Conservation (phyloP, 2,113 vertebrate species). For the Dendropsophus ebraccatus region DNA sequence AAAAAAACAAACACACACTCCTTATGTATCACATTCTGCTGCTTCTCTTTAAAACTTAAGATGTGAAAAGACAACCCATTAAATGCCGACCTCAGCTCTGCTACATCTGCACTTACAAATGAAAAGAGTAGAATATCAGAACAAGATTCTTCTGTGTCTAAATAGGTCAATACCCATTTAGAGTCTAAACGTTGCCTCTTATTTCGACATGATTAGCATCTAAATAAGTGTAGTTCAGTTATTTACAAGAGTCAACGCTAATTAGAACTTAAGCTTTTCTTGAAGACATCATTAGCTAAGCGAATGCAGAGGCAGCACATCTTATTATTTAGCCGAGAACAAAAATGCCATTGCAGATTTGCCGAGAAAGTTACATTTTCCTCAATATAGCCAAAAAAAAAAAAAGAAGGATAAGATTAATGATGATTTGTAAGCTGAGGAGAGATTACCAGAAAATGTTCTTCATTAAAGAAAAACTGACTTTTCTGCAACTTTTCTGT, state of each 20-base stretch:
- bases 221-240: constrained; percentile 56
- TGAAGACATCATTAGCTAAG: constrained; percentile 58
- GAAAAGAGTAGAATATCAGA: constrained; percentile 10
- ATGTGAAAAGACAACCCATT: neutral
- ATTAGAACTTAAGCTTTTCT: constrained; percentile 57
- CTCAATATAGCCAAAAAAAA: neutral
- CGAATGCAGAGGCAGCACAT: constrained; percentile 43
- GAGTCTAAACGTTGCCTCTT: constrained; percentile 25
- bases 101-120: neutral
- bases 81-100: neutral
- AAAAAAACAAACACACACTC: no score
- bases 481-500: constrained; percentile 35
- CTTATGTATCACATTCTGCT: neutral
- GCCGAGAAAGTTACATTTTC: constrained; percentile 10
- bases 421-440: neutral
- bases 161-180: constrained; percentile 54
- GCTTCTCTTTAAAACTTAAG: neutral
- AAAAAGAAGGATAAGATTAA: constrained; percentile 25
- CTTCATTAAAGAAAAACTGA: constrained; percentile 51
- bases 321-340: constrained; percentile 46
- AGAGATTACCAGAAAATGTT: constrained; percentile 32
- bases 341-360: constrained; percentile 29
- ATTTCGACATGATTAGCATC: constrained; percentile 54
- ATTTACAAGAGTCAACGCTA: constrained; percentile 57
- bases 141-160: constrained; percentile 32